A percentile compares a stretch with the other conserved stretches of the same genome.
These are phyloP conservation scores for Rhodinocichla rosea DNA, from an alignment of 2,113 vertebrate species.

Conservation along the genomic window DNA sequence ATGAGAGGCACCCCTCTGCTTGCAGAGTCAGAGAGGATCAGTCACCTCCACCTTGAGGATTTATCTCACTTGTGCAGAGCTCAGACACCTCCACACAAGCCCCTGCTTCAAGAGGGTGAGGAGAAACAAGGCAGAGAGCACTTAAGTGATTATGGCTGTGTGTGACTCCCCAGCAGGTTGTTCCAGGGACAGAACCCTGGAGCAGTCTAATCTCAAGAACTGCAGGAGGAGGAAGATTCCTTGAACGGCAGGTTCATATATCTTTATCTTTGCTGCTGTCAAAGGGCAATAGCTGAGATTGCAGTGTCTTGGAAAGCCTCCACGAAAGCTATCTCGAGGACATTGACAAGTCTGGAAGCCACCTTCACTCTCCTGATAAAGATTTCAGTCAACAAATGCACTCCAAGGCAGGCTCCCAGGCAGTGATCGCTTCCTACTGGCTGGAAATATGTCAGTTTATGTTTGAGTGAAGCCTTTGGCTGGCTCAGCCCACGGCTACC, in stretches of 20 bases:
- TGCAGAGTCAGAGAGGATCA: neutral
- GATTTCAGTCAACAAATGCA: neutral
- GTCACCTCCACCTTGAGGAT: neutral
- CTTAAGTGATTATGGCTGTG: neutral
- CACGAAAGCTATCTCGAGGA: neutral
- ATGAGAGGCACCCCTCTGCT: neutral
- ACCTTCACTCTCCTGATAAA: slow-evolving; percentile 63
- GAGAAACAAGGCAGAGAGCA: neutral
- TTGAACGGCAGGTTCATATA: neutral
- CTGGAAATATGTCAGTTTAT: neutral
- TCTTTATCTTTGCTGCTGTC: slow-evolving; percentile 49
- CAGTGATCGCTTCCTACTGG: neutral
- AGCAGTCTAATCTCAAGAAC: neutral
- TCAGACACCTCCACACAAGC: neutral
- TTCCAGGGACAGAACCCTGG: neutral
- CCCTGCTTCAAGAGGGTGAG: neutral
- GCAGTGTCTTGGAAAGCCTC: neutral
- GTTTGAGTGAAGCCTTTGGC: neutral
- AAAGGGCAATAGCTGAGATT: slow-evolving; percentile 49
- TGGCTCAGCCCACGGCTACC: neutral
- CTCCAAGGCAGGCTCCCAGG: neutral
- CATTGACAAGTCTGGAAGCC: neutral
- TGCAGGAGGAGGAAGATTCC: neutral
- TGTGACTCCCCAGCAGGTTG: neutral
- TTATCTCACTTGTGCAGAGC: rapidly evolving